Evolutionary conservation across 2,797 vertebrate genomes (phyloP).

Genomic region (Euphonia xanthogaster): DNA sequence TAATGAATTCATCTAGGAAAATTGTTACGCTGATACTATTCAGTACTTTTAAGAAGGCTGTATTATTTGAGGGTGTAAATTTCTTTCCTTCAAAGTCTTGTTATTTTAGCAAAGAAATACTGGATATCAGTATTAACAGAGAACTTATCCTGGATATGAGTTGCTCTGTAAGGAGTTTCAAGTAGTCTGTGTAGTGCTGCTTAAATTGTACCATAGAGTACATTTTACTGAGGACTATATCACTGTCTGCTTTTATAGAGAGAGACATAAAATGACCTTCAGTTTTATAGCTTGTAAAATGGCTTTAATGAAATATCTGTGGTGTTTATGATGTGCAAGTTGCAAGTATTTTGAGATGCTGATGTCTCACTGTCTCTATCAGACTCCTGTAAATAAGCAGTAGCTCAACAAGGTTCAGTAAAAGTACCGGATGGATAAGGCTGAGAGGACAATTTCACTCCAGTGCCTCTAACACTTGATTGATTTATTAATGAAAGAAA

Average conservation of each 20-base stretch:
- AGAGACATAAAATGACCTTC: neutral
- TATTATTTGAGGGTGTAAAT: neutral
- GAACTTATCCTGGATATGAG: neutral
- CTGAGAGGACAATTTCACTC: neutral
- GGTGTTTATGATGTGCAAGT: neutral
- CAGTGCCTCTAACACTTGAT: neutral
- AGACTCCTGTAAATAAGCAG: neutral
- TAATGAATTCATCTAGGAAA: neutral
- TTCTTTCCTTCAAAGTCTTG: neutral
- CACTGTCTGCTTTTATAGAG: neutral
- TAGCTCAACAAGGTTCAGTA: neutral
- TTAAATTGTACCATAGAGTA: rapidly evolving
- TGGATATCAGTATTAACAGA: neutral
- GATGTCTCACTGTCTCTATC: neutral
- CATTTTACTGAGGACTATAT: neutral
- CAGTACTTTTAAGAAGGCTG: neutral
- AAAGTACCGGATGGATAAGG: neutral
- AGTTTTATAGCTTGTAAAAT: neutral
- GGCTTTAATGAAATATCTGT: neutral
- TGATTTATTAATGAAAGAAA: neutral
- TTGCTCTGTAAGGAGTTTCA: neutral
- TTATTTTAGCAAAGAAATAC: neutral
- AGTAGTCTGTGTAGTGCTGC: neutral
- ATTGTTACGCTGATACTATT: neutral
- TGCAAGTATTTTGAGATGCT: neutral